phyloP scores from a whole-genome alignment of 2,113 vertebrate genomes.

The Spea bombifrons region DNA sequence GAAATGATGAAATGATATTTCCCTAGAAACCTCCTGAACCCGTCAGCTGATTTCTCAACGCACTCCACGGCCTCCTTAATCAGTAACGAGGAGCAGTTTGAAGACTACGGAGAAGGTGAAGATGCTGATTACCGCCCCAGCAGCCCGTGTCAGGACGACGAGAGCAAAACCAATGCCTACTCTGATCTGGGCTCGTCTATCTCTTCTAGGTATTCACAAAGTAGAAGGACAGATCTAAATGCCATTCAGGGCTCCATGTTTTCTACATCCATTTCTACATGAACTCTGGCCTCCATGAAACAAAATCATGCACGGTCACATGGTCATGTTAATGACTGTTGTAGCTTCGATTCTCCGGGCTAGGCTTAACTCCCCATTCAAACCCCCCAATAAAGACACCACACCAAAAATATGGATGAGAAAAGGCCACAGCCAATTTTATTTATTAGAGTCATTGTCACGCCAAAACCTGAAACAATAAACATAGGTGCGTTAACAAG shows the following conservation, averaged over 20 bases:
- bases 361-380: too few species aligned
- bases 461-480: too few species aligned
- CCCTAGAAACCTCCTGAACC: constrained; percentile 75
- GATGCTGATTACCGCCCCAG: constrained; percentile 86
- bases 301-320: too few species aligned
- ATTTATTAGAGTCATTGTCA: too few species aligned
- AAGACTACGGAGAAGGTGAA: constrained; percentile 93
- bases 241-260: not conserved
- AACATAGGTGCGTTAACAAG: too few species aligned
- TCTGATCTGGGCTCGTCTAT: constrained; percentile 95
- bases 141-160: constrained; percentile 88
- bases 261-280: not conserved
- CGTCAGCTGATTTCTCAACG: constrained; percentile 85
- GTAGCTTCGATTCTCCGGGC: too few species aligned
- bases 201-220: constrained; percentile 79
- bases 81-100: constrained; percentile 94
- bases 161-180: constrained; percentile 83
- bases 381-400: too few species aligned
- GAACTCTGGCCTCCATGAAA: too few species aligned
- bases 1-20: constrained; percentile 20
- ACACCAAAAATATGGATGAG: too few species aligned
- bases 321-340: too few species aligned
- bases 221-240: too few species aligned
- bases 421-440: too few species aligned
- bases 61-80: constrained; percentile 87